Evolutionary conservation across 2,888 invertebrate species (phyloP), one percentile per base, ranked within the genome.

Genomic region (Luperina testacea): DNA sequence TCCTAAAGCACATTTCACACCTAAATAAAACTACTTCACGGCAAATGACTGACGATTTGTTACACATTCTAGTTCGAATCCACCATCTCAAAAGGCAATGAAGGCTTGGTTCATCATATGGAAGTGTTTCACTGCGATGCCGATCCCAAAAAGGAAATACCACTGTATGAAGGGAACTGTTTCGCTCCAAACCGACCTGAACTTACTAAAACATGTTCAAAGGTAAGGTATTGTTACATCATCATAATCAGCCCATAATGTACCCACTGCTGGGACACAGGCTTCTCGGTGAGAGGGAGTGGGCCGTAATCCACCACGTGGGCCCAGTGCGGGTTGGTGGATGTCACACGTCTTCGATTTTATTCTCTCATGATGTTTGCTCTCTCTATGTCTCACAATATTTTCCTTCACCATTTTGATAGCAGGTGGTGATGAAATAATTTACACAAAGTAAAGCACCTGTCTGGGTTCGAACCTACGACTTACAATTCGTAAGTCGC

Each of bases 41-140:
- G 20, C 17, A 20, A 64, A 38, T 38, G 32, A 11, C 2, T 38
- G 6, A 64, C 11, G 38, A 24, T 38, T 38, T 38, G 38, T 64
- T 38, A 64, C 38, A 24, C 24, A 24, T 64, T 64, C 24, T 38
- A 64, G 98, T 99, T 98, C 93, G 99, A 99, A 93, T 98, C 99
- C 0, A 96, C 98, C 1, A 98, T 99, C 77, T 97, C 98, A 69
- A 93, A 96, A 81, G 98, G 98, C 1, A 98, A 98, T 89, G 98
- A 99, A 92, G 98, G 98, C 42, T 92, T 99, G 45, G 99, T 99
- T 0, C 99, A 99, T 95, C 99, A 99, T 94, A 99, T 99, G 99
- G 99, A 99, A 97, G 98, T 99, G 1, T 99, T 99, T 91, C 99
- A 99, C 93, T 99, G 99, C 93, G 98, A 98, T 89, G 97, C 98